Evolutionary conservation across 2,113 vertebrate genomes (phyloP).

Genomic region (Anoura caudifer): DNA sequence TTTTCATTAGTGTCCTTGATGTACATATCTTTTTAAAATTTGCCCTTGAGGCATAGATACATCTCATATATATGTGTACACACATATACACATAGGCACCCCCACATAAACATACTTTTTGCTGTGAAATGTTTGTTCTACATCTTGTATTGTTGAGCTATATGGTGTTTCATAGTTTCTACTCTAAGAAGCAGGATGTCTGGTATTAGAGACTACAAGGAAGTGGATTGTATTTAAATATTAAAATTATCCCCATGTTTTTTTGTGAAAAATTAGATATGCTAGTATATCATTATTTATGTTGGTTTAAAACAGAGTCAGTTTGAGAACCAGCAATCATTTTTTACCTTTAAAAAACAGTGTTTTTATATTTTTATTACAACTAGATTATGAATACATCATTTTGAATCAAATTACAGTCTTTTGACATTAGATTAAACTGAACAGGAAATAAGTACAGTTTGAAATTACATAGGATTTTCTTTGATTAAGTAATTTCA

Average conservation of each 20-base stretch:
- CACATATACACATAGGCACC: background rate
- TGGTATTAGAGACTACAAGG: background rate
- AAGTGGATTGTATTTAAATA: background rate
- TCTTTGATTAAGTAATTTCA: slow-evolving; percentile 39
- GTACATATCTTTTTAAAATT: background rate
- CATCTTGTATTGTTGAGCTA: background rate
- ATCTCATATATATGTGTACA: background rate
- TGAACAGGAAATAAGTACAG: background rate
- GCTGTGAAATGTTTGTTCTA: background rate
- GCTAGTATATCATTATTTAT: background rate
- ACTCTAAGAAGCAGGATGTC: background rate
- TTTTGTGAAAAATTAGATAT: background rate
- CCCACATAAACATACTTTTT: background rate
- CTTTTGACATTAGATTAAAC: slow-evolving; percentile 21
- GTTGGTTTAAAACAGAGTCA: background rate
- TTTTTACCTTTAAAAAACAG: background rate
- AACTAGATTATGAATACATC: slow-evolving; percentile 18
- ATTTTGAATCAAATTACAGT: slow-evolving; percentile 1
- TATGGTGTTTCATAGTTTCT: background rate
- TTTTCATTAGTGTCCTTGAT: background rate
- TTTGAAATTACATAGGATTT: background rate
- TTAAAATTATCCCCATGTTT: background rate
- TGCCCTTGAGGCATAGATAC: background rate
- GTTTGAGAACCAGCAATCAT: background rate
- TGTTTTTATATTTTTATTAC: slow-evolving; percentile 6